Percentiles rank a stretch among this genome's conserved stretches.
phyloP scores from a whole-genome alignment of 2,888 invertebrate species.

The Griposia aprilina region DNA sequence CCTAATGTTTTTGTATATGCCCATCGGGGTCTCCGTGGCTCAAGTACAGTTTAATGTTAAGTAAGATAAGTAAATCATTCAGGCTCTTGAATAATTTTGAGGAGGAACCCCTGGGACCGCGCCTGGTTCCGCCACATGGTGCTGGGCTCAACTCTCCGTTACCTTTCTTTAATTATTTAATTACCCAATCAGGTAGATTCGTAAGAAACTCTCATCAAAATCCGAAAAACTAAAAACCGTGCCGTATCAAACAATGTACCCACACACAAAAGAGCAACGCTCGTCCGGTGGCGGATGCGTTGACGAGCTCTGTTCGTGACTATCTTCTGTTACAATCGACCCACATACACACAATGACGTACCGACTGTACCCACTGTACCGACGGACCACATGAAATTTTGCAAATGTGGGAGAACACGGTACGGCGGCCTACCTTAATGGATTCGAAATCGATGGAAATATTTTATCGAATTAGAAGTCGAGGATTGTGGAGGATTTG shows the following conservation, averaged over 20 bases:
- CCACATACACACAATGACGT: conserved; percentile 80
- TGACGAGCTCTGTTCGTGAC: conserved; percentile 81
- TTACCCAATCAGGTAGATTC: too few relatives aligned
- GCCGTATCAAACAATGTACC: conserved; percentile 64
- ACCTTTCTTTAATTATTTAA: background rate
- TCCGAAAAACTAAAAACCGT: conserved; percentile 39
- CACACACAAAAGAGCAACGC: conserved; percentile 67
- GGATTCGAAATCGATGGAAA: conserved; percentile 42
- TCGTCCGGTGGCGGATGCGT: conserved; percentile 80
- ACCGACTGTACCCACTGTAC: conserved; percentile 27
- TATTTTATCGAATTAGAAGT: conserved; percentile 11
- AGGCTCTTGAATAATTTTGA: too few relatives aligned
- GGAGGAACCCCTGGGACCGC: too few relatives aligned
- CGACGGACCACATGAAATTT: conserved; percentile 60
- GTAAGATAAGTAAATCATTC: too few relatives aligned
- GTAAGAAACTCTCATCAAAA: background rate
- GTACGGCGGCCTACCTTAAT: conserved; percentile 38
- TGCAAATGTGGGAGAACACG: conserved; percentile 46
- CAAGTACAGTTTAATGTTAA: too few relatives aligned
- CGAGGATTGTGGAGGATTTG: background rate
- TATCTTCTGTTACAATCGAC: conserved; percentile 88
- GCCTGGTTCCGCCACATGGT: background rate
- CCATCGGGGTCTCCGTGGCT: too few relatives aligned
- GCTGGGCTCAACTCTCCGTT: background rate
- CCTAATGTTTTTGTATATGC: too few relatives aligned